Percentiles rank a stretch among this genome's conserved stretches.
Evolutionary conservation across 2,797 vertebrate genomes (phyloP).

Genomic region (Gadopsis marmoratus): DNA sequence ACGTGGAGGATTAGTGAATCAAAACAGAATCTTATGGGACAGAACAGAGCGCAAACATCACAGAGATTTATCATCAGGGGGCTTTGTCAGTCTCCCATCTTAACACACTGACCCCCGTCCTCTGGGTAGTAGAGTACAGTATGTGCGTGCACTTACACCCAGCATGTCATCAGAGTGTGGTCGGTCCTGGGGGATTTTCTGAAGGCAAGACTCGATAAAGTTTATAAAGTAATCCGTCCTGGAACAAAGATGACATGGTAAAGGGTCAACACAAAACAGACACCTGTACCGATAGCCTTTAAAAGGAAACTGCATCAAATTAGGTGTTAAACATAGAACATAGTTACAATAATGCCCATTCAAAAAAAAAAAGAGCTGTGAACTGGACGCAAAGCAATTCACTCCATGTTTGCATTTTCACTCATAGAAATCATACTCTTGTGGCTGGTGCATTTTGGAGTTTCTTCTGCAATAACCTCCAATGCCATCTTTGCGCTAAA

Average conservation of each 20-base stretch:
- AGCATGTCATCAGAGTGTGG: conserved; percentile 98
- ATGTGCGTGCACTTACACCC: conserved; percentile 86
- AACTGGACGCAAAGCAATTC: background rate
- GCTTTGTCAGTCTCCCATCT: conserved; percentile 51
- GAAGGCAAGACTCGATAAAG: conserved; percentile 99
- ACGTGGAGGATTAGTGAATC: conserved; percentile 70
- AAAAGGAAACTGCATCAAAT: background rate
- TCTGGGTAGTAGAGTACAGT: background rate
- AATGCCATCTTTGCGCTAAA: background rate
- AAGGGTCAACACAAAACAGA: conserved; percentile 20
- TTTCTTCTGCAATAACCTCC: background rate
- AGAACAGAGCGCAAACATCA: conserved; percentile 57
- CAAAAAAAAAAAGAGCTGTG: background rate
- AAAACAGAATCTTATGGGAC: conserved; percentile 70
- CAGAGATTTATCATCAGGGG: conserved; percentile 60
- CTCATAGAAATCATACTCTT: background rate
- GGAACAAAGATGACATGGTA: conserved; percentile 61
- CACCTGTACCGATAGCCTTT: background rate
- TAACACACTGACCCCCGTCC: conserved; percentile 54
- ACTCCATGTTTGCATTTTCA: background rate
- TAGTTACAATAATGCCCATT: background rate
- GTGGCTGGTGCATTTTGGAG: background rate
- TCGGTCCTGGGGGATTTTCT: conserved; percentile 99
- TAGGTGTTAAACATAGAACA: background rate
- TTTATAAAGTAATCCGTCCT: conserved; percentile 99